Conservation (phyloP, 1,140 invertebrate genomes). For the Steinernema khuongi region DNA sequence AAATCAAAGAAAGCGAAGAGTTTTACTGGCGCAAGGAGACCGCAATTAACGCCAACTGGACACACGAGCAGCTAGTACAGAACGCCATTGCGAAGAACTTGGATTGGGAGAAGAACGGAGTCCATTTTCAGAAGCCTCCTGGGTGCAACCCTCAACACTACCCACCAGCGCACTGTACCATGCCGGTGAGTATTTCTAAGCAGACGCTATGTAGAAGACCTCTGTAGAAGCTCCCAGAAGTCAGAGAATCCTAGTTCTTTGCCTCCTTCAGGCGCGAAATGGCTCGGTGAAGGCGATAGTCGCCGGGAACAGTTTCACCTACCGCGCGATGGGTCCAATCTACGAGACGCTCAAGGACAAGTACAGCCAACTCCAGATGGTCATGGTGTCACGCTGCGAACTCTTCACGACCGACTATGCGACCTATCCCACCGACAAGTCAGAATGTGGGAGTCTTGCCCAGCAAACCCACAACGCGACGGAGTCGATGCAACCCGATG, state of each 20-base stretch:
- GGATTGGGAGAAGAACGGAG: not conserved
- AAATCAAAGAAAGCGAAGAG: not conserved
- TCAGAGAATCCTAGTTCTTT: not conserved
- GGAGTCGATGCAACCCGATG: not conserved
- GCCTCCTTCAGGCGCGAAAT: not conserved
- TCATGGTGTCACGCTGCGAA: not conserved
- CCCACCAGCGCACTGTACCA: not conserved
- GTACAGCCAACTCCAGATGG: not conserved
- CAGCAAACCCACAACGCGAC: not conserved
- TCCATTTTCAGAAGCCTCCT: not conserved
- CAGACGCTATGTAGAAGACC: not conserved
- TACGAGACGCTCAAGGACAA: not conserved
- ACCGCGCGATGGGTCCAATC: not conserved
- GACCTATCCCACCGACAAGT: not conserved
- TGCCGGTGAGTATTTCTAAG: not conserved
- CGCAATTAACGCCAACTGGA: not conserved
- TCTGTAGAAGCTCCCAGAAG: not conserved
- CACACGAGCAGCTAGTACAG: not conserved
- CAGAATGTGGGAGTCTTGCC: not conserved
- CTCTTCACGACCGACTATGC: not conserved
- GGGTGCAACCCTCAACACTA: not conserved
- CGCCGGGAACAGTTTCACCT: not conserved
- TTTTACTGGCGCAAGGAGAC: not conserved
- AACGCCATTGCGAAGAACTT: not conserved
- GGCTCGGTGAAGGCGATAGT: not conserved